phyloP scores from a whole-genome alignment of 2,113 vertebrate genomes.

The Eublepharis macularius region DNA sequence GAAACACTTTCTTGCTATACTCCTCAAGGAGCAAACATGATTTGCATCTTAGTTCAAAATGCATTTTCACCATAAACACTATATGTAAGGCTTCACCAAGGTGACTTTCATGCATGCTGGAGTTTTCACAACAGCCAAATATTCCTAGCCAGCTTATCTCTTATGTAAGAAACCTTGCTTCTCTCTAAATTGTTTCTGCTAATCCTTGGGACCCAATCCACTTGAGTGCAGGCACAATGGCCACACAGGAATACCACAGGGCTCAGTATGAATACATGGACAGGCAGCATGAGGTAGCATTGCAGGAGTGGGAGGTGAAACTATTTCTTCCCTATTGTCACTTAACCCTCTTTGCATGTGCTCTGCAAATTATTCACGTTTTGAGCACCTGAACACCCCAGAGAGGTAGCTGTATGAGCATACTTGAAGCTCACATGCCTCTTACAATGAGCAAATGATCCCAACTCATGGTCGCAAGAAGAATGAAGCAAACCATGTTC shows the following conservation, averaged over 20 bases:
- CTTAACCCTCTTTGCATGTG: no score
- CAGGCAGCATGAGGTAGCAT: neutral
- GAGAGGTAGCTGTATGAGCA: no score
- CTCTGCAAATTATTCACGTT: no score
- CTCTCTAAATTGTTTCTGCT: neutral
- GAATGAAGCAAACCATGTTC: no score
- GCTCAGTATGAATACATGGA: neutral
- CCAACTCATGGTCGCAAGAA: no score
- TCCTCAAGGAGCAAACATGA: neutral
- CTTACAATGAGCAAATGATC: no score
- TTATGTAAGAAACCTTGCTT: neutral
- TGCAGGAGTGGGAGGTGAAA: neutral
- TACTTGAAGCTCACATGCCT: no score
- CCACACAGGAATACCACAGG: neutral
- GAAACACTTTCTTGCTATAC: conserved; percentile 10
- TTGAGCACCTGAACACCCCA: no score
- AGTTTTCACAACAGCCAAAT: neutral
- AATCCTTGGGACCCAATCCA: neutral
- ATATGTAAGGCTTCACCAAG: neutral
- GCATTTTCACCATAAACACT: neutral
- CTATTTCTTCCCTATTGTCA: no score
- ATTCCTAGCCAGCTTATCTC: neutral
- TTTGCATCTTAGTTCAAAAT: conserved; percentile 24
- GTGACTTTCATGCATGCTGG: neutral
- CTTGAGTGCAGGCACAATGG: neutral